A percentile compares a stretch with the other conserved stretches of the same genome.
phyloP scores from a whole-genome alignment of 2,113 vertebrate species.

The Odobenus rosmarus region DNA sequence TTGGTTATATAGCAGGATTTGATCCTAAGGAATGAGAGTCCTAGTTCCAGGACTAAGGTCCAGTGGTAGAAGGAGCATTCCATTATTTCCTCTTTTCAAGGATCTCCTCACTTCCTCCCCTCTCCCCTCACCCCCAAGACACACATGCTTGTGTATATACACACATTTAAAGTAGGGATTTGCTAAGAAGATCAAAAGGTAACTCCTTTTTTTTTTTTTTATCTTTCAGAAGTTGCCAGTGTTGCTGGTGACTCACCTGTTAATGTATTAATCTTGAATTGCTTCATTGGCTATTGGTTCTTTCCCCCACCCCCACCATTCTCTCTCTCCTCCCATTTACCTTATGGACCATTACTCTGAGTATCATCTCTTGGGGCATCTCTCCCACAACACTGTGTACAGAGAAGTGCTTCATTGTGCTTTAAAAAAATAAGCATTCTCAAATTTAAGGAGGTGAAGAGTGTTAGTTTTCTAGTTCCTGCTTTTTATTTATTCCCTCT shows the following conservation, averaged over 20 bases:
- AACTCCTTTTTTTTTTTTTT: not conserved
- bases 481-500: not conserved
- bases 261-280: not conserved
- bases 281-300: not conserved
- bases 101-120: not conserved
- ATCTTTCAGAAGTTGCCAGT: not conserved
- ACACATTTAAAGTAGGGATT: not conserved
- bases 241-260: not conserved
- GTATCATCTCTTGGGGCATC: not conserved
- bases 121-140: not conserved
- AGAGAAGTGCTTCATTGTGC: not conserved
- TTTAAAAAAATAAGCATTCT: not conserved
- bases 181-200: not conserved
- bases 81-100: not conserved
- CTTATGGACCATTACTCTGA: not conserved
- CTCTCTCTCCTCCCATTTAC: not conserved
- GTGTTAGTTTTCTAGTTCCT: not conserved
- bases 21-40: not conserved
- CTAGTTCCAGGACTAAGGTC: not conserved
- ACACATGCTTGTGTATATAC: not conserved
- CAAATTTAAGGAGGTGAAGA: not conserved
- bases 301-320: fast-evolving
- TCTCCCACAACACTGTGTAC: not conserved
- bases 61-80: no score
- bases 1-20: not conserved